phyloP scores from a whole-genome alignment of 2,113 vertebrate species.

The Apodemus speciosus region DNA sequence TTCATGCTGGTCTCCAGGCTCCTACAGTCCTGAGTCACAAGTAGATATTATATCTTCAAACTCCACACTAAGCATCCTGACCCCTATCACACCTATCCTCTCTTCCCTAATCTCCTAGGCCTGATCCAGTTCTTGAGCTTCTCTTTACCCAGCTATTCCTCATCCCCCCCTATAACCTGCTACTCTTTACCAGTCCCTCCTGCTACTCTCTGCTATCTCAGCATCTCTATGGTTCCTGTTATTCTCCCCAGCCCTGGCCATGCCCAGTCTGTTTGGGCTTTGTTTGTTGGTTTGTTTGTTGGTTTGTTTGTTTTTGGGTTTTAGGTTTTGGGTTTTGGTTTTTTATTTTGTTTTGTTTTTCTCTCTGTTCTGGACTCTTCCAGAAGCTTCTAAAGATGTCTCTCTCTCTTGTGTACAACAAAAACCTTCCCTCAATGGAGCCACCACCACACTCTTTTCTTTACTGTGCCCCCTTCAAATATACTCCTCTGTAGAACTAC shows the following conservation, averaged over 20 bases:
- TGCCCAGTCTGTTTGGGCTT: neutral
- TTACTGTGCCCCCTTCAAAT: neutral
- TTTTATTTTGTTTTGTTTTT: neutral
- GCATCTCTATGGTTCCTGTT: neutral
- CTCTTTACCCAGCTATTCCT: neutral
- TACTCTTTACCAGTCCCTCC: neutral
- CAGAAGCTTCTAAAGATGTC: neutral
- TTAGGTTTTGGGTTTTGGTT: too few relatives aligned
- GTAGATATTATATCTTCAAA: neutral
- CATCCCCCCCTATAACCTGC: neutral
- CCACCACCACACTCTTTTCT: neutral
- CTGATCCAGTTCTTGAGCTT: neutral
- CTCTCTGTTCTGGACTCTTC: neutral
- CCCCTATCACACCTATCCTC: too few relatives aligned
- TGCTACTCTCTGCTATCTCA: neutral
- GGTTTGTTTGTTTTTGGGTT: too few relatives aligned
- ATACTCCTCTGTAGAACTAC: too few relatives aligned
- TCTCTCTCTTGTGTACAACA: neutral
- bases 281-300: too few relatives aligned
- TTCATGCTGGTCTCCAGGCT: neutral
- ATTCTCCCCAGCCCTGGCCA: neutral
- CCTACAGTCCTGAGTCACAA: neutral
- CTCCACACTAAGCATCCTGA: neutral
- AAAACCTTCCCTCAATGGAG: neutral
- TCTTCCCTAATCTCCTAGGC: neutral